A percentile compares a stretch with the other conserved stretches of the same genome.
Conservation (phyloP, 2,797 vertebrate species). For the Prionace glauca region DNA sequence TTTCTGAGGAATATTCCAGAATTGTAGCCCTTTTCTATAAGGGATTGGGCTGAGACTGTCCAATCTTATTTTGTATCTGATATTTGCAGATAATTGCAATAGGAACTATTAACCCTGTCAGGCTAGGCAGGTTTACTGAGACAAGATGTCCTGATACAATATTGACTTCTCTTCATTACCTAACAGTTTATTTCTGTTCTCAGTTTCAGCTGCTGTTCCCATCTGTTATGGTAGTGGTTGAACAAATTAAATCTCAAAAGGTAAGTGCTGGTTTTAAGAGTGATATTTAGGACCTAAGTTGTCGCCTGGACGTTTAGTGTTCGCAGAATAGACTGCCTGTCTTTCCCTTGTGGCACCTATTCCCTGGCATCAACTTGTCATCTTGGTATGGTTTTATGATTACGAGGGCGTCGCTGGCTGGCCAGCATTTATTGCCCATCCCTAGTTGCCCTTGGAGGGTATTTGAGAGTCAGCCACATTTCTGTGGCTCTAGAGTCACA, state of each 20-base stretch:
- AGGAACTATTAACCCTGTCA: background rate
- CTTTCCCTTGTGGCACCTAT: background rate
- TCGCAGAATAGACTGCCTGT: background rate
- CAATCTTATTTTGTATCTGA: background rate
- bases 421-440: too few species aligned
- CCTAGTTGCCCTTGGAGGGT: too few species aligned
- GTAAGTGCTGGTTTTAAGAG: slow-evolving; percentile 50
- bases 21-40: background rate
- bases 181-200: background rate
- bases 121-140: background rate
- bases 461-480: too few species aligned
- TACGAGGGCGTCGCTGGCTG: background rate
- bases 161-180: background rate
- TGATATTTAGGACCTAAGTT: background rate
- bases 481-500: too few species aligned
- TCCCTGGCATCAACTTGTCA: background rate
- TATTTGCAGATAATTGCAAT: background rate
- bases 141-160: background rate
- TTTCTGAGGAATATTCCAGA: background rate
- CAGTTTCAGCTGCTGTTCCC: slow-evolving; percentile 97
- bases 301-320: background rate
- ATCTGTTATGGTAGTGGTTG: slow-evolving; percentile 91
- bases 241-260: slow-evolving; percentile 93
- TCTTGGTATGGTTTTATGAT: background rate
- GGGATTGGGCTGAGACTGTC: background rate